Conservation (phyloP, 2,797 vertebrate genomes). For the Sorex maritimensis region DNA sequence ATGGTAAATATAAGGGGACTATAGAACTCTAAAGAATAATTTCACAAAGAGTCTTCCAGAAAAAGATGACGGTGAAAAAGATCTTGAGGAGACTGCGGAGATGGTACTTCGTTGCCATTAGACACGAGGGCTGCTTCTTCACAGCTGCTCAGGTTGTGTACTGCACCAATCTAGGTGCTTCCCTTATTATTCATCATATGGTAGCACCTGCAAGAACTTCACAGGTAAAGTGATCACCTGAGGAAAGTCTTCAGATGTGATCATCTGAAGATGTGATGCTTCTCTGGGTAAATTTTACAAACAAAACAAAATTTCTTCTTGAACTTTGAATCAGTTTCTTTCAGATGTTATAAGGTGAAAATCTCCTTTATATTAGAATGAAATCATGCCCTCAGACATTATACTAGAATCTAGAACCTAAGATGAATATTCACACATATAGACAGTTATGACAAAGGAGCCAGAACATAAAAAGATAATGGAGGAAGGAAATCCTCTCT, state of each 20-base stretch:
- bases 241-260: too few relatives aligned
- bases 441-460: too few relatives aligned
- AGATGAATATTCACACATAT: too few relatives aligned
- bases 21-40: neutral
- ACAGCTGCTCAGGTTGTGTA: neutral
- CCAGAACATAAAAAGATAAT: too few relatives aligned
- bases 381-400: too few relatives aligned
- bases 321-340: neutral
- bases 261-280: neutral
- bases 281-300: neutral
- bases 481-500: too few relatives aligned
- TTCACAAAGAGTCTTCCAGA: neutral
- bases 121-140: neutral
- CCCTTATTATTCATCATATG: too few relatives aligned
- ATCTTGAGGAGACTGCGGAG: neutral
- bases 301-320: neutral
- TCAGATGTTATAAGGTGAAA: neutral
- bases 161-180: neutral
- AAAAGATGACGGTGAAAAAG: neutral
- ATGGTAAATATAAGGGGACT: neutral
- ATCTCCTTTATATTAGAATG: neutral
- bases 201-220: too few relatives aligned
- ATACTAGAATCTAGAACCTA: too few relatives aligned
- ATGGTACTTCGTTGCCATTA: neutral
- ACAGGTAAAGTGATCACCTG: too few relatives aligned